A percentile compares a stretch with the other conserved stretches of the same genome.
Evolutionary conservation across 2,888 invertebrate species (phyloP).

Genomic region (Malthinus flaveolus): DNA sequence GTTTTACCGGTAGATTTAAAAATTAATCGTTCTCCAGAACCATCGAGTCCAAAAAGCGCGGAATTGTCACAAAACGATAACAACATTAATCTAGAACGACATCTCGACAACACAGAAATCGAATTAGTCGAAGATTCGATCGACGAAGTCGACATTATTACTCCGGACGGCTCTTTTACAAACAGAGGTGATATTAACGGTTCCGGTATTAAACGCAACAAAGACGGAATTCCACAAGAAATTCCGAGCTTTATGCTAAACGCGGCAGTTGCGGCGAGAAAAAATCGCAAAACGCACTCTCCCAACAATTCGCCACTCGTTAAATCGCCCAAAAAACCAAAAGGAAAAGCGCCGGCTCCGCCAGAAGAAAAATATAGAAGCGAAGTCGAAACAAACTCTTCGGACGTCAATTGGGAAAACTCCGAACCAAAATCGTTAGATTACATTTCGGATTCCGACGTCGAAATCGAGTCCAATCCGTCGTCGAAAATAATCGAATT

Average conservation of each 20-base stretch:
- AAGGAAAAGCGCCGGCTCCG: slow-evolving; percentile 75
- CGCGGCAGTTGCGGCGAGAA: slow-evolving; percentile 71
- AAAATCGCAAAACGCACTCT: slow-evolving; percentile 64
- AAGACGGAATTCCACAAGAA: slow-evolving; percentile 69
- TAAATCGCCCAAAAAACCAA: slow-evolving; percentile 62
- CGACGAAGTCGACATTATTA: slow-evolving; percentile 59
- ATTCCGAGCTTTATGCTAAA: slow-evolving; percentile 72
- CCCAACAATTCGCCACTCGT: slow-evolving; percentile 41
- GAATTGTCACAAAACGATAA: slow-evolving; percentile 53
- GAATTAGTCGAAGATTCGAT: slow-evolving; percentile 36
- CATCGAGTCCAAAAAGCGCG: slow-evolving; percentile 48
- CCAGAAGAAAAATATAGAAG: slow-evolving; percentile 50
- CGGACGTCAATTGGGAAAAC: background rate
- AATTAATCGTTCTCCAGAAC: slow-evolving; percentile 31
- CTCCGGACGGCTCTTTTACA: slow-evolving; percentile 10
- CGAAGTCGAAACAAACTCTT: background rate
- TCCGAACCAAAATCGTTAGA: slow-evolving; percentile 30
- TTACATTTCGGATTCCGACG: slow-evolving; percentile 58
- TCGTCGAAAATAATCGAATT: slow-evolving; percentile 70
- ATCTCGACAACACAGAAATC: slow-evolving; percentile 29
- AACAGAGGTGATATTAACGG: slow-evolving; percentile 56
- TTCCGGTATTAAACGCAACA: slow-evolving; percentile 63
- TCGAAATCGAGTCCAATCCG: slow-evolving; percentile 54
- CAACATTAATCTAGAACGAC: slow-evolving; percentile 47
- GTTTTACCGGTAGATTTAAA: slow-evolving; percentile 58